Evolutionary conservation across 2,888 invertebrate species (phyloP).

Genomic region (Pachycephus smyrnensis): DNA sequence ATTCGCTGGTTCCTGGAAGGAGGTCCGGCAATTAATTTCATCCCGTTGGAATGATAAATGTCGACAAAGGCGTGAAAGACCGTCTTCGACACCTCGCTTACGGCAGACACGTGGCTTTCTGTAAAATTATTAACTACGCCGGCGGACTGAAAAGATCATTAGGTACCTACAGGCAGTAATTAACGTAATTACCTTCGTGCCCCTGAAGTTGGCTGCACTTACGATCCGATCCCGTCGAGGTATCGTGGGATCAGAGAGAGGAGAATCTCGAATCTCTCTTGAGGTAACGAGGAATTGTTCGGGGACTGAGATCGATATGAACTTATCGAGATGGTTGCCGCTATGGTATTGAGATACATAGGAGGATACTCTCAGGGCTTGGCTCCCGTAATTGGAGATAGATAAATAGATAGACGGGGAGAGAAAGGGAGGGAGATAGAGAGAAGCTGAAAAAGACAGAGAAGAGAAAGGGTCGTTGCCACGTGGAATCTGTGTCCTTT

Average conservation of each 20-base stretch:
- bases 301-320: background rate
- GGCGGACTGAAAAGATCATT: constrained; percentile 34
- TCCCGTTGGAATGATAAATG: background rate
- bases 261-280: background rate
- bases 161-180: constrained; percentile 34
- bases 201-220: background rate
- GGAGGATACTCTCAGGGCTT: background rate
- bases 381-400: background rate
- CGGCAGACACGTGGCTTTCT: background rate
- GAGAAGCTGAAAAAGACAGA: background rate
- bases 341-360: background rate
- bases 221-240: background rate
- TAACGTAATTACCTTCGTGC: constrained; percentile 37
- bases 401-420: background rate
- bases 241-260: background rate
- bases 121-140: constrained; percentile 38
- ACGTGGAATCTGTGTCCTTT: no score
- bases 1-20: background rate
- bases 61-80: background rate
- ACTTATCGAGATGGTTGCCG: background rate
- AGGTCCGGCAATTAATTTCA: no score
- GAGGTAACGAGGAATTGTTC: background rate
- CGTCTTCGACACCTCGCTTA: background rate
- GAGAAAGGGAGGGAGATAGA: no score
- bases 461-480: background rate